A percentile compares a stretch with the other conserved stretches of the same genome.
phyloP scores from a whole-genome alignment of 2,797 vertebrate species.

The Apodemus agrarius region DNA sequence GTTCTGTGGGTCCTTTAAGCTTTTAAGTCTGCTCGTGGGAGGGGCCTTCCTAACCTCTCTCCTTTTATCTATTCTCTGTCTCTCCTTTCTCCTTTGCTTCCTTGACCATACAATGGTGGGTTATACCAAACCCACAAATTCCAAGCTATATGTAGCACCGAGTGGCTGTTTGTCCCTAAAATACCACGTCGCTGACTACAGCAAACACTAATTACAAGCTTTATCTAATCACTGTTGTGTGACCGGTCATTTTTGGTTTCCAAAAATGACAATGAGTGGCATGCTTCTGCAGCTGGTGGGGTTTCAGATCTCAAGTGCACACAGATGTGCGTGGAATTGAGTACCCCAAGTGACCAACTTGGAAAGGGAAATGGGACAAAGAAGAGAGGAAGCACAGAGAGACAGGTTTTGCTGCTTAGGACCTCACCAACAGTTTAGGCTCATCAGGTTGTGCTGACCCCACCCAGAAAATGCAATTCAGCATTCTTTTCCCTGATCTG shows the following conservation, averaged over 20 bases:
- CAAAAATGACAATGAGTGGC: conserved; percentile 78
- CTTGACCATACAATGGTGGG: conserved; percentile 80
- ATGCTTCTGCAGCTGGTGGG: conserved; percentile 81
- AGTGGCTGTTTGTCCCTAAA: conserved; percentile 86
- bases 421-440: conserved; percentile 18
- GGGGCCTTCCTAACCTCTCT: conserved; percentile 24
- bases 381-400: conserved; percentile 61
- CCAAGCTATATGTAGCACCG: conserved; percentile 87
- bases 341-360: conserved; percentile 65
- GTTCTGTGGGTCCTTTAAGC: neutral
- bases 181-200: conserved; percentile 88
- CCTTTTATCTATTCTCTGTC: conserved; percentile 46
- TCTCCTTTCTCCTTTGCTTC: conserved; percentile 56
- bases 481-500: neutral
- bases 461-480: neutral
- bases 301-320: conserved; percentile 76
- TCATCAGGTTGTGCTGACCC: neutral
- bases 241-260: conserved; percentile 87
- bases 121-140: conserved; percentile 88
- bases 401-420: neutral
- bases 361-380: conserved; percentile 75
- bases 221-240: conserved; percentile 84
- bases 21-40: neutral
- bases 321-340: conserved; percentile 65
- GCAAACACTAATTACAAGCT: conserved; percentile 90